phyloP scores from a whole-genome alignment of 2,888 invertebrate species.

The Nymphalis polychloros region DNA sequence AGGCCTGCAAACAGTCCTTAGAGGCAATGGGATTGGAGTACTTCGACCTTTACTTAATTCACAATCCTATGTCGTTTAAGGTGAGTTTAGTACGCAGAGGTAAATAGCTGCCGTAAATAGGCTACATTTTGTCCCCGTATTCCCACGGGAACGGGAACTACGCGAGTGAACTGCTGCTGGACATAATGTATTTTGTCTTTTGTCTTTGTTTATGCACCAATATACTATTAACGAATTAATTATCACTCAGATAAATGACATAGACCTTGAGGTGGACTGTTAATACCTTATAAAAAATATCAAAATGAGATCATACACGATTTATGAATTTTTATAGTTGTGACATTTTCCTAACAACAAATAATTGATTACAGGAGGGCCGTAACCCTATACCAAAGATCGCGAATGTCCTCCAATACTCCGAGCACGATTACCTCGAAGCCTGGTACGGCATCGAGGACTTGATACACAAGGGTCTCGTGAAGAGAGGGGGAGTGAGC shows the following conservation, averaged over 20 bases:
- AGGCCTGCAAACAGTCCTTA: slow-evolving; percentile 84
- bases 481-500: slow-evolving; percentile 89
- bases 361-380: slow-evolving; percentile 63
- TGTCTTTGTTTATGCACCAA: too few species aligned
- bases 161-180: too few species aligned
- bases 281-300: background rate
- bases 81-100: slow-evolving; percentile 46
- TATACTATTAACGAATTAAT: too few species aligned
- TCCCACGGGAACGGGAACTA: too few species aligned
- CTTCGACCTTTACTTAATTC: slow-evolving; percentile 90
- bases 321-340: too few species aligned
- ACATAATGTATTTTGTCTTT: too few species aligned
- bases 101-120: background rate
- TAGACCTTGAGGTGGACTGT: too few species aligned
- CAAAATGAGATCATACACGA: too few species aligned
- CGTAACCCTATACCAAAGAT: slow-evolving; percentile 82
- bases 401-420: slow-evolving; percentile 73
- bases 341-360: too few species aligned
- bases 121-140: too few species aligned
- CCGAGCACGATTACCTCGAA: slow-evolving; percentile 85
- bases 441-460: slow-evolving; percentile 91
- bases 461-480: slow-evolving; percentile 84
- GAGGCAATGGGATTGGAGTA: slow-evolving; percentile 85
- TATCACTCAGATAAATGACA: too few species aligned
- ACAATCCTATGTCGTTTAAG: slow-evolving; percentile 89